Percentiles rank a stretch among this genome's conserved stretches.
phyloP scores from a whole-genome alignment of 2,113 vertebrate genomes.

The Cyphomyrus plagiostoma region DNA sequence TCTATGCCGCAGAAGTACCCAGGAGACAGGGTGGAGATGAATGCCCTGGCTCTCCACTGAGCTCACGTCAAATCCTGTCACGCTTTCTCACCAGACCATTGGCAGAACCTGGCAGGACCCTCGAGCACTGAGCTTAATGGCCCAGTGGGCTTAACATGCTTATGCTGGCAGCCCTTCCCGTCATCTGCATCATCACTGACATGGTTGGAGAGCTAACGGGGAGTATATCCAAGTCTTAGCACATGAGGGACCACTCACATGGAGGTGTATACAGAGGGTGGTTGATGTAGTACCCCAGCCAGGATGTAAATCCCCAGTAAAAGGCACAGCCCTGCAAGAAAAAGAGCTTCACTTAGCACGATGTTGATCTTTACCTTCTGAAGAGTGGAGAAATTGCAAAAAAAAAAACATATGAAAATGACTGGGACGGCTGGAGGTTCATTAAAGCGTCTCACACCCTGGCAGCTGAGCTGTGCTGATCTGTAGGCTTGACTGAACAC shows the following conservation, averaged over 20 bases:
- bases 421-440: slow-evolving; percentile 19
- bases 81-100: neutral
- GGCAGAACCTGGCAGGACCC: neutral
- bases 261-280: slow-evolving; percentile 65
- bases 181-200: neutral
- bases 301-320: slow-evolving; percentile 66
- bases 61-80: neutral
- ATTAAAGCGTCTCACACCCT: slow-evolving; percentile 45
- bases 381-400: slow-evolving; percentile 13
- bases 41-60: too few species aligned
- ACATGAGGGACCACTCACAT: neutral
- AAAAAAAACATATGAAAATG: slow-evolving; percentile 17
- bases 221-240: neutral
- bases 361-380: slow-evolving; percentile 17
- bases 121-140: neutral
- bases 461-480: slow-evolving; percentile 47
- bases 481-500: slow-evolving; percentile 36
- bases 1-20: neutral
- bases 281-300: slow-evolving; percentile 71
- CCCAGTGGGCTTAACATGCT: neutral
- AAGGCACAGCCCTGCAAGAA: slow-evolving; percentile 62
- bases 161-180: neutral
- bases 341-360: slow-evolving; percentile 18
- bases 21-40: neutral
- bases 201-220: neutral